Evolutionary conservation across 30 jellyfish, hydroid and myxozoan species (phyloP), one percentile per base, ranked within the genome.

Genomic region (Chrysaora quinquecirrha): DNA sequence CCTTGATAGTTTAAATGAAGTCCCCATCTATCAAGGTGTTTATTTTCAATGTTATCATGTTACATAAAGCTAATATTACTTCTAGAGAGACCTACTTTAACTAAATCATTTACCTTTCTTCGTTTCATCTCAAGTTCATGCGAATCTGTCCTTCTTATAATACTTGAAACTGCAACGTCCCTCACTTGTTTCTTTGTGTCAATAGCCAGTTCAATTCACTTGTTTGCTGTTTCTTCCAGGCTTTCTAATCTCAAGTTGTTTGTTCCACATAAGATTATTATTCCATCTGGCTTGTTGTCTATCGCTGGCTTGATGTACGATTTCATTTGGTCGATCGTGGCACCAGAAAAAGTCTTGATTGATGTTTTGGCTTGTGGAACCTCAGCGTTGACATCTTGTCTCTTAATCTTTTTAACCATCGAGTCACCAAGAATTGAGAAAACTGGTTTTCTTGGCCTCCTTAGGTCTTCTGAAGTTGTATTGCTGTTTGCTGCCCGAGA

Each of bases 251-350:
- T 43, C 9, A 43, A 16, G 58, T 43, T 43, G 71, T 58, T 58
- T 20, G 71, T 58, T 43, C 58, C 58, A 16, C 58, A 43, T 43
- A 58, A 10, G 11, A 20, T 3, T 16, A 58, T n/a, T 20, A 58
- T 58, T 58, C 58, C 58, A 43, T 43, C 58, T 43, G 58, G 16
- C 58, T 43, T 43, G 58, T 43, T 16, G 58, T 43, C 58, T 43
- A 43, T 43, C 58, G 58, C 9, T 43, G 58, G 58, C 58, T 43
- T 43, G 58, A 43, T 43, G 58, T 43, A 43, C 9, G 58, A 43
- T 6, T 16, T 43, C 9, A 43, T 43, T 43, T 43, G 58, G 16
- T 43, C 58, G 9, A 43, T 43, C 16, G 16, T 6, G 16, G 58
- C 58, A 43, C 58, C 58, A 6, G 58, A 16, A 43, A 43, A 43